Percentiles rank a stretch among this genome's conserved stretches.
Conservation (phyloP, 2,797 vertebrate genomes). For the Poecile montanus region DNA sequence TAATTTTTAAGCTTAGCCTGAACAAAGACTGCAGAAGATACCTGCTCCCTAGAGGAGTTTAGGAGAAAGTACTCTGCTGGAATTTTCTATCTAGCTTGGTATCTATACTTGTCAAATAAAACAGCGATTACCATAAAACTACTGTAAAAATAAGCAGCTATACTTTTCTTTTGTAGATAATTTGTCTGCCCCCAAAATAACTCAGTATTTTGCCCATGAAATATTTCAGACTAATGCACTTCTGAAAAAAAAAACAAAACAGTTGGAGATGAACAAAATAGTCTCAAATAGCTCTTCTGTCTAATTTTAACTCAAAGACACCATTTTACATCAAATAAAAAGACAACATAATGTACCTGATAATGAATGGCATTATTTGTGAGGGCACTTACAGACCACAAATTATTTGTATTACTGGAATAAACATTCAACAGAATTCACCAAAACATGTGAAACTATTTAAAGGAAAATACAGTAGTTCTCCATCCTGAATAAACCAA, state of each 20-base stretch:
- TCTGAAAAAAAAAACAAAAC: constrained; percentile 39
- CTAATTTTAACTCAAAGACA: constrained; percentile 50
- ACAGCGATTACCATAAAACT: background rate
- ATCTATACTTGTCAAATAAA: constrained; percentile 32
- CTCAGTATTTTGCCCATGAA: constrained; percentile 15
- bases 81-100: background rate
- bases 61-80: background rate
- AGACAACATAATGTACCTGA: constrained; percentile 30
- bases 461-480: background rate
- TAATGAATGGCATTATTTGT: constrained; percentile 10
- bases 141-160: constrained; percentile 29
- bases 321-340: constrained; percentile 35
- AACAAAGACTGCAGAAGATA: background rate
- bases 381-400: background rate
- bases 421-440: constrained; percentile 42
- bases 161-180: background rate
- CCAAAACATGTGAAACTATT: constrained; percentile 11
- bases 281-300: constrained; percentile 40
- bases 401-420: constrained; percentile 33
- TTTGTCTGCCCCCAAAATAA: constrained; percentile 25
- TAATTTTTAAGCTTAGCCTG: background rate
- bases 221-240: constrained; percentile 55
- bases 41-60: background rate
- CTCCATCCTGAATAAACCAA: background rate
- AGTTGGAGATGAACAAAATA: constrained; percentile 31